Base-by-base conservation (phyloP, 1,140 invertebrate species). In the Potamilus streckersoni region DNA sequence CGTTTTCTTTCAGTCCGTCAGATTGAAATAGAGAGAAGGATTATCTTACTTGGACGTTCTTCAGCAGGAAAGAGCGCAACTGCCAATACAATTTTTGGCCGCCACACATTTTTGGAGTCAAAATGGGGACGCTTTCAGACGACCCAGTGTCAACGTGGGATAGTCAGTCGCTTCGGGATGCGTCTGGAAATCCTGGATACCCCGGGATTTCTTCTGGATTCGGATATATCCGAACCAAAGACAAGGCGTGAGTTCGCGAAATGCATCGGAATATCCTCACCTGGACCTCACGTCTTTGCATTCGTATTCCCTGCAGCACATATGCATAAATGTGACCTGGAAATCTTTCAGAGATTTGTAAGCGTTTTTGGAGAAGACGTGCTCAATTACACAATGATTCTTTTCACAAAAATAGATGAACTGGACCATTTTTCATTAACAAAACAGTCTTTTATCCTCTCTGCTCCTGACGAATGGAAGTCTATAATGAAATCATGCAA, bases 301-400 rank as follows among this genome's bases (percentile, higher is more conserved):
- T 77, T 77, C 65, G 75, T 77, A 55, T 77, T 77, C 55, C 75
- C 75, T 14, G 73, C 70, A 57, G 70, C 75, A 23, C 75, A 77
- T 65, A 77, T 77, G 75, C 75, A 77, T 66, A 77, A 58, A 38
- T 77, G 75, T 67, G 75, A 77, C 59, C 63, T 77, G 19, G 75
- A 77, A 72, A 73, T 77, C 49, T 77, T 77, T 61, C 75, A 77
- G 27, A 77, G 73, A 55, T 77, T 77, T n/a, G 73, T 77, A 38
- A 70, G 73, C 20, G 75, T 77, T 57, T 77, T 77, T 66, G 75
- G 75, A n/a, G 56, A 58, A 2, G 70, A 77, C 12, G 75, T 77
- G 2, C 38, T 77, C 14, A 77, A 77, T 49, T 77, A 77, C 63
- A 77, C 75, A 15, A 62, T 77, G 2, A 27, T 77, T 38, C 59